A percentile compares a stretch with the other conserved stretches of the same genome.
Conservation (phyloP, 2,797 vertebrate species). For the Lutjanus argentimaculatus region DNA sequence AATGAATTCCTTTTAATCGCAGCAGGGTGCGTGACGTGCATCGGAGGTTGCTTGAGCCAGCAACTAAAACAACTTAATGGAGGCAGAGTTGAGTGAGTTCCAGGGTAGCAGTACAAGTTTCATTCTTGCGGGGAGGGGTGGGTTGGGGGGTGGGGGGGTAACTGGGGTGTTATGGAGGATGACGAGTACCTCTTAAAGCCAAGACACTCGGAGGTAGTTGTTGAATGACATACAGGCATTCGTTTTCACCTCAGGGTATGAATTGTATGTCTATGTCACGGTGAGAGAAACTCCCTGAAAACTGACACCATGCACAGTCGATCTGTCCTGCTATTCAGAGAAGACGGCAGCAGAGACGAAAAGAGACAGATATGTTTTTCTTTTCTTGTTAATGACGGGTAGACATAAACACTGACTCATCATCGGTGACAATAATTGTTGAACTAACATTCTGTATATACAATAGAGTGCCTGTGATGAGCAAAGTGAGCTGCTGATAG, state of each 20-base stretch:
- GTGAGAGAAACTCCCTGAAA: constrained; percentile 79
- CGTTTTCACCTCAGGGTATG: constrained; percentile 70
- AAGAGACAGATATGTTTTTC: constrained; percentile 52
- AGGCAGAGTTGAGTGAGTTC: constrained; percentile 41
- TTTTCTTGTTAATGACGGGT: constrained; percentile 56
- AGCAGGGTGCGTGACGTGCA: constrained; percentile 23
- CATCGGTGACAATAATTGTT: constrained; percentile 38
- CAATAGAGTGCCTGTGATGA: constrained; percentile 47
- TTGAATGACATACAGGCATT: constrained; percentile 72
- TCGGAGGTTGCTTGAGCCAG: constrained; percentile 25
- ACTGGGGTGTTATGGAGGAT: constrained; percentile 35
- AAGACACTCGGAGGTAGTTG: constrained; percentile 57
- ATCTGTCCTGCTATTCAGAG: constrained; percentile 39
- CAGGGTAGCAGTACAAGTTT: constrained; percentile 41
- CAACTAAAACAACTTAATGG: constrained; percentile 40
- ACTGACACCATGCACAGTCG: constrained; percentile 53
- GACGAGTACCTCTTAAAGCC: constrained; percentile 53
- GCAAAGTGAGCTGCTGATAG: constrained; percentile 17
- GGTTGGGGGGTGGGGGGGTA: background rate
- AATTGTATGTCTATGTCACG: constrained; percentile 59
- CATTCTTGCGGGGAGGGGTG: constrained; percentile 31
- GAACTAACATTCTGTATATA: constrained; percentile 21
- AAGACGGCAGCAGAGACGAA: constrained; percentile 34
- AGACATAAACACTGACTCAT: constrained; percentile 64
- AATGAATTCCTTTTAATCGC: constrained; percentile 42